Percentiles rank a stretch among this genome's conserved stretches.
These are phyloP conservation scores for Carcinoscorpius rotundicauda DNA, from an alignment of 1,140 invertebrate species.

Conservation along the genomic window DNA sequence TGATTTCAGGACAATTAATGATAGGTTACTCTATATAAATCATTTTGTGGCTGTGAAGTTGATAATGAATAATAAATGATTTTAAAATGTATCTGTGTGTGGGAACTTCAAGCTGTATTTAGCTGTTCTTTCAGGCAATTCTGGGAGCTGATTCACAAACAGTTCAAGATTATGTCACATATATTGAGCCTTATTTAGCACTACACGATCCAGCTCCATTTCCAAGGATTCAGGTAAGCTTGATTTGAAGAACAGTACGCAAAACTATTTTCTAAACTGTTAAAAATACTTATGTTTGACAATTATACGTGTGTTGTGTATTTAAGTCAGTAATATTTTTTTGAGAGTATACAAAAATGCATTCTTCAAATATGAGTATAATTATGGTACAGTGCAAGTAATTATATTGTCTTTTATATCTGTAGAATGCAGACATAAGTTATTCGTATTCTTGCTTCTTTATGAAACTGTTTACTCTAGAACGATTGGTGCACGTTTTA, in stretches of 20 bases:
- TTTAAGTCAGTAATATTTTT: not conserved
- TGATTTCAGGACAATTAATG: no score
- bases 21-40: no score
- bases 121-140: not conserved
- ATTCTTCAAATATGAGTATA: not conserved
- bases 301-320: not conserved
- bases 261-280: not conserved
- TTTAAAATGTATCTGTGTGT: no score
- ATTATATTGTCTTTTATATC: not conserved
- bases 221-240: constrained; percentile 3
- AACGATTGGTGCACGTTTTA: no score
- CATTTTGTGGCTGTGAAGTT: no score
- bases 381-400: not conserved
- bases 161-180: not conserved
- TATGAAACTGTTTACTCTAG: no score
- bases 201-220: constrained; percentile 8
- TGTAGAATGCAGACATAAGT: no score
- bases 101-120: not conserved
- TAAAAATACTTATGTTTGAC: not conserved
- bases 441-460: no score
- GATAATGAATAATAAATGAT: no score
- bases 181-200: constrained; percentile 1
- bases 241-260: not conserved
- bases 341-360: not conserved
- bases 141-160: not conserved